Base-by-base conservation (phyloP, 2,888 invertebrate species). In the Encarsia formosa region DNA sequence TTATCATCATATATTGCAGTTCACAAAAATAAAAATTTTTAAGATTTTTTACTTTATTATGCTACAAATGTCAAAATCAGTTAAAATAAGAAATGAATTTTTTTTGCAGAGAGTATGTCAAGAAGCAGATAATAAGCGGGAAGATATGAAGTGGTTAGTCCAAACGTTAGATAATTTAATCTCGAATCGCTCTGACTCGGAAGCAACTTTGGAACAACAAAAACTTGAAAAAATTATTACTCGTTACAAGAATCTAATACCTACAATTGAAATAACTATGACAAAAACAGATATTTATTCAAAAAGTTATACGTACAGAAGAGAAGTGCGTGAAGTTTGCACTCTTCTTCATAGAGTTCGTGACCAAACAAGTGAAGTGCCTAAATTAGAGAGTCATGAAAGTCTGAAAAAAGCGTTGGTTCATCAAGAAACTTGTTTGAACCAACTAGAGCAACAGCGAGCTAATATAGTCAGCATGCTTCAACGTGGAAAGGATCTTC, bases 71-170 rank as follows among this genome's bases (percentile, higher is more conserved):
- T 26, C 26, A 23, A 35, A 31, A n/a, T n/a, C n/a, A n/a, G n/a
- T n/a, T n/a, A n/a, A n/a, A n/a, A n/a, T n/a, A n/a, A n/a, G n/a
- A n/a, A n/a, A n/a, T n/a, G n/a, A n/a, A n/a, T 5, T 24, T 5
- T 37, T 13, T 55, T 61, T 53, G 4, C 76, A 94, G 93, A 85
- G 83, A 72, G 88, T 94, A 63, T 93, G 93, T 71, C 86, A 87
- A 56, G 91, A 93, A 76, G 92, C 94, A 29, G 93, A 95, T 70
- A 81, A 81, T 53, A 90, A 91, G 71, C 84, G 92, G 22, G 93
- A 94, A 73, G 92, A 93, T 65, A 93, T 95, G 87, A 94, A 94
- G 70, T 93, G 93, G 91, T 78, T 97, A 49, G 91, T 94, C 1
- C 91, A 93, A 74, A 91, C 90, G 13, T 76, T 96, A 45, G 93